These are phyloP conservation scores for Boulengeromyrus knoepffleri DNA, from an alignment of 2,113 vertebrate species.

Conservation along the genomic window DNA sequence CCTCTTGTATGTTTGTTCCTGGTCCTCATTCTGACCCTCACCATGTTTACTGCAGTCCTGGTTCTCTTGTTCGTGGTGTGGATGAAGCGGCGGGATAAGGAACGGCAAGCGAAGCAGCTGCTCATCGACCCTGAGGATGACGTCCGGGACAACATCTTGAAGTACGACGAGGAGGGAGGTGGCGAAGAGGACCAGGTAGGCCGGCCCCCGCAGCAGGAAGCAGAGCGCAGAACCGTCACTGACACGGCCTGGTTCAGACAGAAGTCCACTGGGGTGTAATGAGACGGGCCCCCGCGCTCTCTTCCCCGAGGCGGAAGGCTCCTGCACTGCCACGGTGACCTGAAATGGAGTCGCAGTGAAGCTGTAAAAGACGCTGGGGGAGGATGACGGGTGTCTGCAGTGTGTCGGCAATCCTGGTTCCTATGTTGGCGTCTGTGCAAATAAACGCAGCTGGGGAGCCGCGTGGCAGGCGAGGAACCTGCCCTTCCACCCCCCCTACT, in stretches of 20 bases:
- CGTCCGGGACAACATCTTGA: slow-evolving; percentile 91
- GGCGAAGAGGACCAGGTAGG: slow-evolving; percentile 96
- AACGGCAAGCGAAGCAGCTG: slow-evolving; percentile 90
- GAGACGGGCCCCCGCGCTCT: background rate
- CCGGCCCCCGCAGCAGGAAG: background rate
- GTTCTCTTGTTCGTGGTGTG: slow-evolving; percentile 93
- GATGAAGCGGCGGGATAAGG: slow-evolving; percentile 95
- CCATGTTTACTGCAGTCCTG: slow-evolving; percentile 60
- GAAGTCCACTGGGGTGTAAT: slow-evolving; percentile 47
- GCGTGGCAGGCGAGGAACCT: background rate
- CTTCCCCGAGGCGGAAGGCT: background rate
- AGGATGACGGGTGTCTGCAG: slow-evolving; percentile 30
- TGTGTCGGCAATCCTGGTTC: slow-evolving; percentile 42
- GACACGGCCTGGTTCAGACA: slow-evolving; percentile 30
- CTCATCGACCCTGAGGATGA: slow-evolving; percentile 94
- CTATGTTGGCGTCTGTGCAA: slow-evolving; percentile 22
- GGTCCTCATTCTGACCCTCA: background rate
- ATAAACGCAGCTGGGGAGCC: background rate
- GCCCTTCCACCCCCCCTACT: slow-evolving; percentile 33
- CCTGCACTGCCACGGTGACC: background rate
- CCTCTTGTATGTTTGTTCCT: background rate
- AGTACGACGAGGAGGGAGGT: slow-evolving; percentile 97
- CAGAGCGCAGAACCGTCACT: background rate
- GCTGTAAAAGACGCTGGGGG: slow-evolving; percentile 10
- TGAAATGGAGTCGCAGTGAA: background rate